Base-by-base conservation (phyloP, 2,888 invertebrate species). In the Bursaphelenchus okinawaensis region DNA sequence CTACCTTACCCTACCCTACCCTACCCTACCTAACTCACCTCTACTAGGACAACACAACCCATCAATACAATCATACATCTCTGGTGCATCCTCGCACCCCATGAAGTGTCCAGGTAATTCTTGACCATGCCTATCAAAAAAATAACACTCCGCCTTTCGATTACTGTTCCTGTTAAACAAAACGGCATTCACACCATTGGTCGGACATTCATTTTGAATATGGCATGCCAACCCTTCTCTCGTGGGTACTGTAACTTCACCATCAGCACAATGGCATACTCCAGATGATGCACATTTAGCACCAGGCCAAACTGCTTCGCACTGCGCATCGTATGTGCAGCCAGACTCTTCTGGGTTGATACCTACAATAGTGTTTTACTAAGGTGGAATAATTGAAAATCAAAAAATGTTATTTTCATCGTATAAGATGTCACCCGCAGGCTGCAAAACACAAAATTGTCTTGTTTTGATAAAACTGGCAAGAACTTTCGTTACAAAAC, bases 211-310 rank as follows among this genome's bases (percentile, higher is more conserved):
- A 72, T 74, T 76, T 24, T 73, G 72, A 12, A 68, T 28, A 62
- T 78, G 76, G 65, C 78, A 79, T 27, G 78, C 75, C 12, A 72
- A 59, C 12, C 79, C 79, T 50, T 79, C 79, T n/a, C 73, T 63
- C 6, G 79, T 79, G 27, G 67, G 63, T 8, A 71, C 64, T 0
- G 73, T 64, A 40, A 66, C 65, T 29, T 72, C 68, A 22, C 61
- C 70, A 8, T 61, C 66, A 22, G 71, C 65, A 59, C 79, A 79
- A 20, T 56, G 27, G 65, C 78, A 78, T 29, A 70, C 65, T 20
- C 75, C 73, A 26, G 52, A 58, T 23, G 62, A 57, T 24, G 58
- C 40, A 23, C 72, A 72, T 4, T 54, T 52, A 8, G 67, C 56
- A 40, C 67, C 69, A 2, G 79, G 79, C 73, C 75, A 78, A n/a